Evolutionary conservation across 1,140 invertebrate species (phyloP), one percentile per base, ranked within the genome.

Genomic region (Apocrypta bakeri): DNA sequence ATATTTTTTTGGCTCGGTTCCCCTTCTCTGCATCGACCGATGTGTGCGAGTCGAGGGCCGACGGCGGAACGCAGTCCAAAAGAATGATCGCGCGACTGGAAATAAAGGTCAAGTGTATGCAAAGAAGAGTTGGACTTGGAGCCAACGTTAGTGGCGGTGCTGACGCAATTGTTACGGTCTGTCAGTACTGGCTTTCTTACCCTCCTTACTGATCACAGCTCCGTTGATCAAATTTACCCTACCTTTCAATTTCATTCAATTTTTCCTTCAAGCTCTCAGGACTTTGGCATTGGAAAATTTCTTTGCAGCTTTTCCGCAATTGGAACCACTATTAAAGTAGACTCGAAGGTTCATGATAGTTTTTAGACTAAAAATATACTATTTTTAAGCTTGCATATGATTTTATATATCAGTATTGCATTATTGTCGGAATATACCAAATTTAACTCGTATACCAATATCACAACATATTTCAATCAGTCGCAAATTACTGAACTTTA

Each of bases 71-170:
- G 27, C n/a, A 77, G 31, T 37, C 56, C 42, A 68, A 68, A 79
- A 48, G 25, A 61, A 79, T 79, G 76, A 83, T 71, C 81, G 74
- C 81, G 73, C 85, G 84, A 76, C 87, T 88, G 86, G 85, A 87
- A 89, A 91, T 91, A 90, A 90, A 90, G 90, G 90, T 91, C 89
- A 90, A 91, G 89, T 90, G 89, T 90, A 90, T 89, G 82, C 69
- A 83, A 27, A 33, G 48, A 56, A 56, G 48, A 56, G 48, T 21
- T 27, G 74, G 66, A 81, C 63, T 66, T 68, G 42, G 9, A 25
- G 9, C 48, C 3, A 17, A 31, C 17, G 24, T 11, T 4, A 1
- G 9, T 17, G 64, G 81, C 71, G 17, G 82, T 79, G 61, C 0
- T 77, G 79, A n/a, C 63, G 86, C 85, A 86, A 86, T 73, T 83